Base-by-base conservation (phyloP, 1,140 invertebrate genomes). In the Polypedilum vanderplanki region DNA sequence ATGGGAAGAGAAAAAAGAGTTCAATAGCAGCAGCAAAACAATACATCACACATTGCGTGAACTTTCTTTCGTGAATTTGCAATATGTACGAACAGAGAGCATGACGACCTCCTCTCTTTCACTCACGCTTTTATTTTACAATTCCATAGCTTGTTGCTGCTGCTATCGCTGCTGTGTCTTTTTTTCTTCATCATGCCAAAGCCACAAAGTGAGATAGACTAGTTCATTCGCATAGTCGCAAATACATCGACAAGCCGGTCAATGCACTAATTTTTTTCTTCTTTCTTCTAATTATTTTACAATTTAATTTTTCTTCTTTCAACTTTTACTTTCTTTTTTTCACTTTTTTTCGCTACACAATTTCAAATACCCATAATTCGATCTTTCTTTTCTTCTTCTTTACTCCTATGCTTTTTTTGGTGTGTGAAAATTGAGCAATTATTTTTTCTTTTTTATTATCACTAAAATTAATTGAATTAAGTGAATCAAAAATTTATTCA, bases 241-340 rank as follows among this genome's bases (percentile, higher is more conserved):
- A n/a, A 22, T 70, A 70, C 65, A 70, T 18, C 65, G 8, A 70
- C 65, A 70, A 22, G 17, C 20, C 65, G 65, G 65, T 70, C 65
- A 70, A 70, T 70, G 65, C 65, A 70, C 65, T 22, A 70, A 70
- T 70, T 70, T 70, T 70, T 17, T 15, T 33, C 24, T 33, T 33
- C 24, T 33, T 33, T 33, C 24, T 57, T 70, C 65, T 70, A 70
- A 70, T 70, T 70, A 20, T 70, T 70, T 70, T 70, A 70, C 65
- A 70, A 70, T 70, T 70, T 70, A 70, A 22, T 22, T 22, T 20
- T 70, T 70, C 18, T 57, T 57, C 18, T 18, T 70, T 22, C 65
- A 70, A 70, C 65, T 70, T 70, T 70, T 70, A 70, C 65, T 70
- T 70, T 70, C 65, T 70, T 70, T 33, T 33, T 70, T 70, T 17